Conservation (phyloP, 2,888 invertebrate species). For the Coecobrya sp. region DNA sequence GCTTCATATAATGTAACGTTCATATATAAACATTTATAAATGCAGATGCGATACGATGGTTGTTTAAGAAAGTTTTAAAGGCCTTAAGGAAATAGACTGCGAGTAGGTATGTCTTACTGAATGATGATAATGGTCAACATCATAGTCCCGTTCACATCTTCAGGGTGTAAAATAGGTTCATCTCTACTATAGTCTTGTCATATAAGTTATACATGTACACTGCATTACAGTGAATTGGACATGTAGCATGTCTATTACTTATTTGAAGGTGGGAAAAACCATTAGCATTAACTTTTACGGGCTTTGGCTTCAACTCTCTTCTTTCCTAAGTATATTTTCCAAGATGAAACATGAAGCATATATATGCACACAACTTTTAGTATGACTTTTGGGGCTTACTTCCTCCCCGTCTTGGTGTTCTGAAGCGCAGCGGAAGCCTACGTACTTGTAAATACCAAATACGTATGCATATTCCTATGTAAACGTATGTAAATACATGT, state of each 20-base stretch:
- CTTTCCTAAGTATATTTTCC: background rate
- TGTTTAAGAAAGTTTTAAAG: background rate
- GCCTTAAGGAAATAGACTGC: background rate
- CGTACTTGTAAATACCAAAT: background rate
- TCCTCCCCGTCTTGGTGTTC: background rate
- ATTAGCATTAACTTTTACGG: conserved; percentile 76
- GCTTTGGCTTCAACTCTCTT: conserved; percentile 49
- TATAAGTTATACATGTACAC: background rate
- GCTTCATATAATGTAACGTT: too few relatives aligned
- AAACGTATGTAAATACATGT: too few relatives aligned
- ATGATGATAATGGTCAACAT: conserved; percentile 11
- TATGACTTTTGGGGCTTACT: conserved; percentile 30
- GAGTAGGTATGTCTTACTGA: conserved; percentile 15
- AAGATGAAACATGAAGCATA: background rate
- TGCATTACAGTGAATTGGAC: conserved; percentile 22
- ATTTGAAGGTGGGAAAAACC: conserved; percentile 69
- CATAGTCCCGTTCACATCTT: background rate
- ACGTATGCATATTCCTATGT: background rate
- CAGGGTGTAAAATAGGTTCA: background rate
- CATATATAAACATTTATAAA: background rate
- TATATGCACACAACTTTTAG: conserved; percentile 39
- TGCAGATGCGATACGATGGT: conserved; percentile 4
- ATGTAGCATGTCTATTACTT: conserved; percentile 50
- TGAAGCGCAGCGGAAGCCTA: background rate
- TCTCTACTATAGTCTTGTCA: background rate